Conservation (phyloP, 2,888 invertebrate species). For the Colostygia pectinataria region DNA sequence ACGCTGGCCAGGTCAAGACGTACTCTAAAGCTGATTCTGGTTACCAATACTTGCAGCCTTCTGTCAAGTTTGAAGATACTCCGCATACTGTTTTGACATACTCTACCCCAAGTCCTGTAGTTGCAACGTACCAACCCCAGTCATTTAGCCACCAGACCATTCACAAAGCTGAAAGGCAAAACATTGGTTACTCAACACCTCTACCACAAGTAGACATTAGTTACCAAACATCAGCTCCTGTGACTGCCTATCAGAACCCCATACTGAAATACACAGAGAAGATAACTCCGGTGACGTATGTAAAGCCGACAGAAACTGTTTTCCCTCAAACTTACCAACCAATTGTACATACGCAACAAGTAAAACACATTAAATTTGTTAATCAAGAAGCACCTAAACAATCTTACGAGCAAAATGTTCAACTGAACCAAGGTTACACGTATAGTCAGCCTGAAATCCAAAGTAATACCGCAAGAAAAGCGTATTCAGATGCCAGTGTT, state of each 20-base stretch:
- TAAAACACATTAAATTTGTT: constrained; percentile 54
- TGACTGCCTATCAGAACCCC: constrained; percentile 60
- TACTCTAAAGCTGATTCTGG: constrained; percentile 50
- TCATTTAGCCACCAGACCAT: constrained; percentile 64
- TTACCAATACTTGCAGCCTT: constrained; percentile 56
- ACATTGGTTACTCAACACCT: constrained; percentile 53
- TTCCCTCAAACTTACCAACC: constrained; percentile 63
- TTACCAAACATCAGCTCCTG: constrained; percentile 48
- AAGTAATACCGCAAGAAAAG: constrained; percentile 49
- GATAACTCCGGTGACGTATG: constrained; percentile 54
- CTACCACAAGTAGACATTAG: constrained; percentile 48
- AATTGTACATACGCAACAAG: constrained; percentile 54
- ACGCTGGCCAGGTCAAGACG: constrained; percentile 52
- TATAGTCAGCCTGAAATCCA: constrained; percentile 73
- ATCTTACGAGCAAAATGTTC: constrained; percentile 48
- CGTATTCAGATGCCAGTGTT: constrained; percentile 67
- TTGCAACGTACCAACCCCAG: constrained; percentile 61
- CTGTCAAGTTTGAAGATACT: constrained; percentile 55
- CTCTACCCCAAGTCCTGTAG: constrained; percentile 53
- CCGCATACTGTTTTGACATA: constrained; percentile 52
- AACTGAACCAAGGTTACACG: constrained; percentile 57
- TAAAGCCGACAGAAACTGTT: constrained; percentile 58
- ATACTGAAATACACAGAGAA: constrained; percentile 58
- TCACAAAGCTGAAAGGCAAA: constrained; percentile 60
- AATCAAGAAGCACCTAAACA: constrained; percentile 53